Evolutionary conservation across 92 coral and sea anemone species (phyloP), one percentile per base, ranked within the genome.

Genomic region (Epizoanthus stellaris): DNA sequence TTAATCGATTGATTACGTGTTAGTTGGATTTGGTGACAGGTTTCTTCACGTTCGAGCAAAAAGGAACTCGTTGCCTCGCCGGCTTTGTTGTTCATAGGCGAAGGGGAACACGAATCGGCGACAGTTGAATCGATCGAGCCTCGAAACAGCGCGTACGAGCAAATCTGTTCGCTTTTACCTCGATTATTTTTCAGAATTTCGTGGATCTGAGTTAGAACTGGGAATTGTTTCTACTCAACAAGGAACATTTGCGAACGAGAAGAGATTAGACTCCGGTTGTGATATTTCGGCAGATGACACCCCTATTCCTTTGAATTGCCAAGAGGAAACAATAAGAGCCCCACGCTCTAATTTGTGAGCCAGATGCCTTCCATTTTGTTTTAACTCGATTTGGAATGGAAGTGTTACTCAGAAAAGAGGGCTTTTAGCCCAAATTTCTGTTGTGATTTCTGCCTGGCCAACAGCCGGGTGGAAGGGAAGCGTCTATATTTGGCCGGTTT

Each of bases 231-330:
- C 19, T 39, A 81, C 65, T 19, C 34, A 36, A 57, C 60, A 40
- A 62, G 59, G 54, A 75, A 84, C 36, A 43, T 89, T 80, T 80
- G 87, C 66, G 71, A 67, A 82, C 80, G 63, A 85, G 90, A 82
- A 86, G 88, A 67, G 81, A 82, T 81, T 85, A 86, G 90, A 89
- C 92, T 89, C 88, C 93, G 90, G 85, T 92, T 90, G 92, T 88
- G 80, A 87, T 87, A 72, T 89, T 93, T 90, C 94, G 95, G 94
- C 98, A 92, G 94, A 94, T 94, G 98, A 92, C 98, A 94, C 98
- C 98, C 98, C 98, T 91, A 77, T 85, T 87, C 91, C 98, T 92
- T 92, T 94, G 93, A 94, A 87, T 85, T 89, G 90, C 89, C 73
- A 82, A 85, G 95, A 91, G 92, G 89, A 90, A 92, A 94, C 98